Conservation (phyloP, 1,140 invertebrate genomes). For the Listronotus oregonensis region DNA sequence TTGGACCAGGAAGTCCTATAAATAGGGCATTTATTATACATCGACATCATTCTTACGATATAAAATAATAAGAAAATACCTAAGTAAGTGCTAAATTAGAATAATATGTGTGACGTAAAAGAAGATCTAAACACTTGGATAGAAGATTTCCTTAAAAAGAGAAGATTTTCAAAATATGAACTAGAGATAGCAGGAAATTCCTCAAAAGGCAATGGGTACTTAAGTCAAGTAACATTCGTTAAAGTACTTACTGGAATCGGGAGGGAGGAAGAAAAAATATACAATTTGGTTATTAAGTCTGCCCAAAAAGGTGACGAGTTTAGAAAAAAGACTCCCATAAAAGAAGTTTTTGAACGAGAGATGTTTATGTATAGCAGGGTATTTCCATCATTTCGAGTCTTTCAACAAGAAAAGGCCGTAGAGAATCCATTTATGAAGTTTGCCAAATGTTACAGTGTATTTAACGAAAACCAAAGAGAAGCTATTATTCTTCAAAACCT, state of each 20-base stretch:
- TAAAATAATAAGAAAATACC: too few relatives aligned
- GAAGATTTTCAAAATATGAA: conserved; percentile 33
- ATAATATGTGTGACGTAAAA: not conserved
- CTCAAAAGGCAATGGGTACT: conserved; percentile 45
- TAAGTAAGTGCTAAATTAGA: too few relatives aligned
- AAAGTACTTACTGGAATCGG: conserved; percentile 27
- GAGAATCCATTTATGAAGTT: conserved; percentile 40
- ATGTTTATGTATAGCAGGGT: conserved; percentile 43
- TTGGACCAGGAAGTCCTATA: too few relatives aligned
- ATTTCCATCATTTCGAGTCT: conserved; percentile 35
- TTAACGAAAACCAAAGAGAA: conserved; percentile 55
- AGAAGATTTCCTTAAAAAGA: conserved; percentile 15
- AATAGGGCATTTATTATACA: too few relatives aligned
- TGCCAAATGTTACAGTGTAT: conserved; percentile 54
- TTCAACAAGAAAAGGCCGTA: conserved; percentile 28
- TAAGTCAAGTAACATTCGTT: conserved; percentile 46
- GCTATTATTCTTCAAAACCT: conserved; percentile 64
- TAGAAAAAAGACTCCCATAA: conserved; percentile 32
- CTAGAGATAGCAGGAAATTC: conserved; percentile 35
- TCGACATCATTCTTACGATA: too few relatives aligned
- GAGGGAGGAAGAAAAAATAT: conserved; percentile 26
- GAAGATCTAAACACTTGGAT: conserved; percentile 22
- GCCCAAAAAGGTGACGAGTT: conserved; percentile 40
- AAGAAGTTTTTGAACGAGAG: conserved; percentile 38
- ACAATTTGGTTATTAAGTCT: conserved; percentile 43